Evolutionary conservation across 2,888 invertebrate species (phyloP).

Genomic region (Pterobdella sp.): DNA sequence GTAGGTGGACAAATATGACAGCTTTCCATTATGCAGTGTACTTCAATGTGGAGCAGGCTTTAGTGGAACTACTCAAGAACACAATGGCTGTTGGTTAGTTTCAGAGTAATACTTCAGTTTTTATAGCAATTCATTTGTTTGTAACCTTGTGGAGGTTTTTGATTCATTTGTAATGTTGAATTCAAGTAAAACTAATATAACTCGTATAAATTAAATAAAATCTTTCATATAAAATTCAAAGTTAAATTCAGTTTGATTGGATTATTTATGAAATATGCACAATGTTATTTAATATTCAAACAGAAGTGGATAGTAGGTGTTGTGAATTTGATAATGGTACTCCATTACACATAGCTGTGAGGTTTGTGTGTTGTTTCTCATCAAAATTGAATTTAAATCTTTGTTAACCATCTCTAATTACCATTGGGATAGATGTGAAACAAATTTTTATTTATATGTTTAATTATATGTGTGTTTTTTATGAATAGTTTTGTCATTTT

Average conservation of each 20-base stretch:
- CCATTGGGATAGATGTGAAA: no score
- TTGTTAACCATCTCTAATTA: no score
- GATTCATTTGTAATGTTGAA: neutral
- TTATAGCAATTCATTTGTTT: neutral
- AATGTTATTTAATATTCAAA: slow-evolving; percentile 26
- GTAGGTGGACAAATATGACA: slow-evolving; percentile 55
- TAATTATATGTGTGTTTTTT: no score
- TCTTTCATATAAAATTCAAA: neutral
- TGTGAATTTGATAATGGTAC: slow-evolving; percentile 54
- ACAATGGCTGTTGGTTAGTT: slow-evolving; percentile 33
- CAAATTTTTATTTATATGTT: no score
- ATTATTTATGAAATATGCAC: neutral
- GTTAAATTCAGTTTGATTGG: neutral
- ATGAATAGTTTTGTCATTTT: no score
- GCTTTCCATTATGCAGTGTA: slow-evolving; percentile 55
- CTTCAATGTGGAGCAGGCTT: slow-evolving; percentile 53
- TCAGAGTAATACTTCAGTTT: neutral
- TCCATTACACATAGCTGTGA: slow-evolving; percentile 54
- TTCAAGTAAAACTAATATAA: neutral
- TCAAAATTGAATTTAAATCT: no score
- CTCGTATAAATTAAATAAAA: neutral
- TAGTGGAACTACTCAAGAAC: slow-evolving; percentile 47
- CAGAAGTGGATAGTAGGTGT: slow-evolving; percentile 53
- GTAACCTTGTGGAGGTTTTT: neutral
- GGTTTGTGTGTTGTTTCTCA: slow-evolving; percentile 50